These are phyloP conservation scores for Plebejus melissa DNA, from an alignment of 2,888 invertebrate species.

Conservation along the genomic window DNA sequence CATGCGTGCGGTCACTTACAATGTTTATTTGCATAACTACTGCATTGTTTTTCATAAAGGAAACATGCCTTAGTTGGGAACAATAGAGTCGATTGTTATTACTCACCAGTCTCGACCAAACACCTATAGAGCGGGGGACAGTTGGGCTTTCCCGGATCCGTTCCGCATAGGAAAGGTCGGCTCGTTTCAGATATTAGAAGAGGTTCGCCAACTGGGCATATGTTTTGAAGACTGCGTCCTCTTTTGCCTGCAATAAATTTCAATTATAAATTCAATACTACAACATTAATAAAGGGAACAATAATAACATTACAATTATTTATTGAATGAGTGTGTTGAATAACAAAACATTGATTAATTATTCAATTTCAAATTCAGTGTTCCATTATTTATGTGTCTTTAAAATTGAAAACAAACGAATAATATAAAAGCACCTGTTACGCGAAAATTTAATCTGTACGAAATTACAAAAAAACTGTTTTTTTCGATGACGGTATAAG, in stretches of 20 bases:
- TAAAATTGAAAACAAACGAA: background rate
- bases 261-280: background rate
- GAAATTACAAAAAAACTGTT: background rate
- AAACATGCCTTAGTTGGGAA: conserved; percentile 28
- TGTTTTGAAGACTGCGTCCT: conserved; percentile 86
- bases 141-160: conserved; percentile 87
- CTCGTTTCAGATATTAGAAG: conserved; percentile 85
- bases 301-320: background rate
- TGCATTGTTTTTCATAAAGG: conserved; percentile 30
- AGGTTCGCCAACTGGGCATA: conserved; percentile 88
- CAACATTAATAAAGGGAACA: no score
- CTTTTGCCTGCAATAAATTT: conserved; percentile 79
- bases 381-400: background rate
- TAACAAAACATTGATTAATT: background rate
- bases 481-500: no score
- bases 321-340: background rate
- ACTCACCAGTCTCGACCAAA: conserved; percentile 83
- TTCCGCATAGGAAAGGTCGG: conserved; percentile 90
- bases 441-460: background rate
- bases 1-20: conserved; percentile 8
- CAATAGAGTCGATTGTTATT: conserved; percentile 36
- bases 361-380: background rate
- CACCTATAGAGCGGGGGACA: conserved; percentile 91
- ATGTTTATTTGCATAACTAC: conserved; percentile 31
- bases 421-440: background rate